Evolutionary conservation across 2,113 vertebrate genomes (phyloP), one percentile per base, ranked within the genome.

Genomic region (Baryphthengus martii): DNA sequence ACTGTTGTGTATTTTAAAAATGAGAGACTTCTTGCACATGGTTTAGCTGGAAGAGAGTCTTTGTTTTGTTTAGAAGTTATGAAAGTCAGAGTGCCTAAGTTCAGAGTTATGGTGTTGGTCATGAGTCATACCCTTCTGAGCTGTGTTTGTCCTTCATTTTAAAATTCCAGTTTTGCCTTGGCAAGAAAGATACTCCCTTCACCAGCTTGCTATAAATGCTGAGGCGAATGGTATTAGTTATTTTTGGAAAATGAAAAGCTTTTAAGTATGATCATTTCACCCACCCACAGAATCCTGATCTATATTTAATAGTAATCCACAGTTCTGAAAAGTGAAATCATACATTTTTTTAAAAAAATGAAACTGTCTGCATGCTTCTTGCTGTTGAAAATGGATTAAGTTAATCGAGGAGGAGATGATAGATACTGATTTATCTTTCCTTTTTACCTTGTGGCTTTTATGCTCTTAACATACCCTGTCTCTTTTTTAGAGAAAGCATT

Each of bases 231-330:
- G 44, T 67, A 35, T 89, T 88, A 78, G 79, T 87, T 96, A 92
- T 95, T 92, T 96, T 86, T 75, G 56, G 93, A 88, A 92, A 87
- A 74, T 28, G 17, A 65, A 93, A 68, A 89, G 47, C 53, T 61
- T 81, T 71, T 79, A 88, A 70, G 49, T 73, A 31, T 66, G 49
- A 72, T 90, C 13, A 53, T 78, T 90, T 87, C 29, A 28, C 45
- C 40, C 80, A 84, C 56, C 44, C 55, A 20, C 40, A 93, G 66
- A 89, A 85, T 79, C 40, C 85, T 89, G 70, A 55, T 68, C 53
- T 93, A 40, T 93, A 76, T 93, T 79, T 87, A 89, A 47, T 68
- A 81, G 42, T 62, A 78, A 84, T 87, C 75, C 50, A 8, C 73
- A 68, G 42, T 45, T 94, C 72, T 61, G 47, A 84, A 59, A 94